phyloP scores from a whole-genome alignment of 1,140 invertebrate species.

The Drosophila arizonae region DNA sequence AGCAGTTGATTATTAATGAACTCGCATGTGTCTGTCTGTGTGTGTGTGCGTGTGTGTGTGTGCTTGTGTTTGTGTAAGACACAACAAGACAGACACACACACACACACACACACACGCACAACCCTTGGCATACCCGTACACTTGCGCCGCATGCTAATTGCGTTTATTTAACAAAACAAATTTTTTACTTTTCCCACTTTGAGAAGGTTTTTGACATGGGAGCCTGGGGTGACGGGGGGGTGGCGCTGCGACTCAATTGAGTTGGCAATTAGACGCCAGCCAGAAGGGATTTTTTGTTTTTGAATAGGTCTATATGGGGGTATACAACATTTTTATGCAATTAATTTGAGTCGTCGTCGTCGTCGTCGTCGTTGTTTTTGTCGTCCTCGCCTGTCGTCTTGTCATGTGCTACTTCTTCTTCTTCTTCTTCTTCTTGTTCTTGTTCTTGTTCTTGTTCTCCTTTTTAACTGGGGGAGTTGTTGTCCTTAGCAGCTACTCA shows the following conservation, averaged over 20 bases:
- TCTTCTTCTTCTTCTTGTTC: constrained; percentile 1
- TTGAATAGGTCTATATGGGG: constrained; percentile 15
- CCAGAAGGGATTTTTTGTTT: constrained; percentile 29
- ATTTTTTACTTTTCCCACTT: constrained; percentile 56
- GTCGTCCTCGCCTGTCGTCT: constrained; percentile 18
- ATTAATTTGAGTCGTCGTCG: constrained; percentile 69
- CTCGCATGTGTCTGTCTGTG: constrained; percentile 9
- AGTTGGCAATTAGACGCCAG: constrained; percentile 68
- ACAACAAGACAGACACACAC: constrained; percentile 8
- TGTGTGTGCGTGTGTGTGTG: background rate
- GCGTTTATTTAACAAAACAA: constrained; percentile 81
- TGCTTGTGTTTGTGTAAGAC: constrained; percentile 24
- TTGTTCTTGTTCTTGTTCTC: background rate
- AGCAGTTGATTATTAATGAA: constrained; percentile 43
- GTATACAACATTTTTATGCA: constrained; percentile 69
- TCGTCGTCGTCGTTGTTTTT: constrained; percentile 27
- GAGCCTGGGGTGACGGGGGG: background rate
- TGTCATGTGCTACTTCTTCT: constrained; percentile 30
- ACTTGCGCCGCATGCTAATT: constrained; percentile 63
- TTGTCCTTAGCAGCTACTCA: constrained; percentile 14
- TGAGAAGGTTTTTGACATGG: background rate
- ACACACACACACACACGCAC: constrained; percentile 14
- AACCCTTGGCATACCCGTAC: constrained; percentile 34
- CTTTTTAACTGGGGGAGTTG: constrained; percentile 30
- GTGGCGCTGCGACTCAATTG: constrained; percentile 49